phyloP scores from a whole-genome alignment of 2,113 vertebrate genomes.

The Synchiropus splendidus region DNA sequence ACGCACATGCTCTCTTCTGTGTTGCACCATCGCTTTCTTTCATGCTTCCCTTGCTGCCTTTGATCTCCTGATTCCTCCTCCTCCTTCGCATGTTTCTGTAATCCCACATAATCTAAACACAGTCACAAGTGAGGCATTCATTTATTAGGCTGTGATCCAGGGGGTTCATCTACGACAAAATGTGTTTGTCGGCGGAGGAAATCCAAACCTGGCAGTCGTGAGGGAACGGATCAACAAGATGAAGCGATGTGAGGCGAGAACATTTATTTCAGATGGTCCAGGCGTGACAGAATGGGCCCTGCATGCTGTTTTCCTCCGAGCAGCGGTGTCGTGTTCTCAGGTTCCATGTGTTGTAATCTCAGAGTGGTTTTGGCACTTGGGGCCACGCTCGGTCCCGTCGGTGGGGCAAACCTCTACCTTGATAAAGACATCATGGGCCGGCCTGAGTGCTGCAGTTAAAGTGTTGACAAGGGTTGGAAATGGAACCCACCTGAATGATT shows the following conservation, averaged over 20 bases:
- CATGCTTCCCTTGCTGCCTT: slow-evolving; percentile 26
- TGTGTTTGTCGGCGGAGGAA: slow-evolving; percentile 46
- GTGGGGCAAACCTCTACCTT: slow-evolving; percentile 1
- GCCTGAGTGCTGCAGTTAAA: too few relatives aligned
- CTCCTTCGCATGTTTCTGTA: slow-evolving; percentile 11
- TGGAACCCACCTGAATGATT: slow-evolving; percentile 15
- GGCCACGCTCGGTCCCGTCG: slow-evolving; percentile 41
- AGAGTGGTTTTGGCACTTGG: slow-evolving; percentile 53
- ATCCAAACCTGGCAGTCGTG: slow-evolving; percentile 46
- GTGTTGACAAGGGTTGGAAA: slow-evolving; percentile 57
- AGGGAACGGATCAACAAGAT: slow-evolving; percentile 44
- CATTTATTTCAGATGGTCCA: slow-evolving; percentile 62
- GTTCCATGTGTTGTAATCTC: slow-evolving; percentile 53
- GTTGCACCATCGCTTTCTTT: slow-evolving; percentile 8
- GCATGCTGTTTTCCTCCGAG: slow-evolving; percentile 47
- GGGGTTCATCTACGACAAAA: slow-evolving; percentile 39
- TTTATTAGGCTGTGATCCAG: slow-evolving; percentile 44
- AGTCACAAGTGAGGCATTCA: slow-evolving; percentile 27
- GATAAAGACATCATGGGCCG: slow-evolving; percentile 2
- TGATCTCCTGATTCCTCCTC: slow-evolving; percentile 13
- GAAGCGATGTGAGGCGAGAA: slow-evolving; percentile 52
- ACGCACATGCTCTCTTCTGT: too few relatives aligned
- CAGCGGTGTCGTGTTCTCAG: slow-evolving; percentile 51
- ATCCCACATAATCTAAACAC: too few relatives aligned
- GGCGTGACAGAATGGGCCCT: slow-evolving; percentile 57